These are phyloP conservation scores for Microctenopoma steveboyesi DNA, from an alignment of 2,797 vertebrate species.

Conservation along the genomic window DNA sequence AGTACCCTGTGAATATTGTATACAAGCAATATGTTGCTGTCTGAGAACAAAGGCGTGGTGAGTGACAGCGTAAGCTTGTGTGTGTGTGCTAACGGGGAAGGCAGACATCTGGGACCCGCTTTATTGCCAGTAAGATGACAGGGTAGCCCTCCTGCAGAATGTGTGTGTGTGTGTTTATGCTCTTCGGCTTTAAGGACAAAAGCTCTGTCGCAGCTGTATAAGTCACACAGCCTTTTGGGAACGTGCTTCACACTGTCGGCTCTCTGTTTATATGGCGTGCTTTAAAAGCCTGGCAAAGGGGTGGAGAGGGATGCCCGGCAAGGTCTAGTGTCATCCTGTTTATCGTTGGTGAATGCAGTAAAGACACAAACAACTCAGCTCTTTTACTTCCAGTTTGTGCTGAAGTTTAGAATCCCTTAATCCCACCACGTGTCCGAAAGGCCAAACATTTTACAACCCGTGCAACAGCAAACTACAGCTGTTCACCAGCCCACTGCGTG, in stretches of 20 bases:
- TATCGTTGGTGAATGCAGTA: not conserved
- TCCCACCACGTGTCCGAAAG: not conserved
- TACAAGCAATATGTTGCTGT: constrained; percentile 34
- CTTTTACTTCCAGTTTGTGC: not conserved
- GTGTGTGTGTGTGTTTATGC: constrained; percentile 39
- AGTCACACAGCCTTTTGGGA: constrained; percentile 25
- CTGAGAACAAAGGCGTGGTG: constrained; percentile 62
- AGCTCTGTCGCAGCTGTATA: constrained; percentile 45
- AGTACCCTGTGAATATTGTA: constrained; percentile 17
- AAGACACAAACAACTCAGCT: not conserved
- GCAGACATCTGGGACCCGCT: constrained; percentile 68
- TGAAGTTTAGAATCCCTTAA: not conserved
- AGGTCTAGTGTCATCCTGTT: not conserved
- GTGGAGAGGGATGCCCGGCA: not conserved
- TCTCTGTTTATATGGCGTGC: constrained; percentile 22
- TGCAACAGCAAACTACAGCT: constrained; percentile 25
- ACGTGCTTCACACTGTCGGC: constrained; percentile 15
- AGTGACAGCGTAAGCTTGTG: constrained; percentile 47
- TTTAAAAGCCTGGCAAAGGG: constrained; percentile 19
- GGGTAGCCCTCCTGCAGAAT: constrained; percentile 54
- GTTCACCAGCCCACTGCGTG: not conserved
- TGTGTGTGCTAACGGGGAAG: constrained; percentile 40
- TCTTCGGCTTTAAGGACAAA: constrained; percentile 53
- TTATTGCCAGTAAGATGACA: constrained; percentile 57
- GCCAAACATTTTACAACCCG: constrained; percentile 10